Evolutionary conservation across 2,113 vertebrate species (phyloP).

Genomic region (Benthochromis sp.): DNA sequence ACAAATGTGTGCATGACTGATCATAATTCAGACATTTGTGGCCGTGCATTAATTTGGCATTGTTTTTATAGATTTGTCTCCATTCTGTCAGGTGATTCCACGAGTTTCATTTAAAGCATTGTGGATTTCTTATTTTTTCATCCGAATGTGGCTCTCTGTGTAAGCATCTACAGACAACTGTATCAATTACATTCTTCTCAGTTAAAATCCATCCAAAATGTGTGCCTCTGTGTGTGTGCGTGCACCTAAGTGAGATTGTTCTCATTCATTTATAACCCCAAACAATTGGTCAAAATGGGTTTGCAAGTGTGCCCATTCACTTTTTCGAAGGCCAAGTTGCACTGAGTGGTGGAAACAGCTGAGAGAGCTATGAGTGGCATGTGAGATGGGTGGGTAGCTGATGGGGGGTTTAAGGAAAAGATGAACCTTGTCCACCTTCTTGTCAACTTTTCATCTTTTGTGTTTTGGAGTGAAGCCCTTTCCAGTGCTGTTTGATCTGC

Average conservation of each 20-base stretch:
- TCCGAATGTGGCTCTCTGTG: not conserved
- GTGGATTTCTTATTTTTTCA: not conserved
- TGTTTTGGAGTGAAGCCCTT: conserved; percentile 30
- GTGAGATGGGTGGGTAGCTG: not conserved
- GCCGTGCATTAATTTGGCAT: not conserved
- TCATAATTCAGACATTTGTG: conserved; percentile 44
- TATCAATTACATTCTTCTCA: not conserved
- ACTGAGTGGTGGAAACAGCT: not conserved
- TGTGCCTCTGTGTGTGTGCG: not conserved
- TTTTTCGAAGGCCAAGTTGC: conserved; percentile 4
- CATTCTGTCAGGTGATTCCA: not conserved
- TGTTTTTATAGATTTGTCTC: not conserved
- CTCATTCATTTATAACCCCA: not conserved
- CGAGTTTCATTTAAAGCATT: not conserved
- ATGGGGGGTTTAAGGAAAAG: conserved; percentile 20
- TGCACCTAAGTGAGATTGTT: not conserved
- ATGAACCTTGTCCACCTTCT: conserved; percentile 59
- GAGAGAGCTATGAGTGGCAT: not conserved
- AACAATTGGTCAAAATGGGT: conserved; percentile 21
- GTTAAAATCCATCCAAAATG: not conserved
- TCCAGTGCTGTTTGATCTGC: conserved; percentile 50
- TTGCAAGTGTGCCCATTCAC: conserved; percentile 2
- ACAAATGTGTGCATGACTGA: conserved; percentile 36
- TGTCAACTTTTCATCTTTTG: conserved; percentile 58
- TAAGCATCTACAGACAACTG: not conserved